Evolutionary conservation across 2,113 vertebrate genomes (phyloP).

Genomic region (Drymodes brunneopygia): DNA sequence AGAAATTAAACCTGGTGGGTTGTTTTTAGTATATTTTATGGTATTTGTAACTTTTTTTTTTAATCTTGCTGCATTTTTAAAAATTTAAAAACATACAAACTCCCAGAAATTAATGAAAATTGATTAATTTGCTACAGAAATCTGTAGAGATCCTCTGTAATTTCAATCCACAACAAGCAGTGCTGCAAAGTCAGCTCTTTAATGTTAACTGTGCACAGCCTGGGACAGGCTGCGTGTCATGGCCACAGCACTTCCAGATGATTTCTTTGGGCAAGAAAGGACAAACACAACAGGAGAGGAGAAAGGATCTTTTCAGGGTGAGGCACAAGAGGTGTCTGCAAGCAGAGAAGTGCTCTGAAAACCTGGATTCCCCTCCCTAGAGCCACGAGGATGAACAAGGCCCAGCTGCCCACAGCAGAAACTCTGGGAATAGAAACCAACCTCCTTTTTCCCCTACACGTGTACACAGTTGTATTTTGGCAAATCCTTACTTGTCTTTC

Average conservation of each 20-base stretch:
- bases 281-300: not conserved
- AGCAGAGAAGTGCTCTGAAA: not conserved
- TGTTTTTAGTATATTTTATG: not conserved
- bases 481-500: conserved; percentile 83
- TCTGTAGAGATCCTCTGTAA: not conserved
- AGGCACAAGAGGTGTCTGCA: not conserved
- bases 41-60: not conserved
- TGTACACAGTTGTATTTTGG: conserved; percentile 15
- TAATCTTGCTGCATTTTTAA: too few species aligned
- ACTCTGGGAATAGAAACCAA: conserved; percentile 1
- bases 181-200: not conserved
- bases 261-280: not conserved
- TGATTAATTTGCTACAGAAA: not conserved
- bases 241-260: not conserved
- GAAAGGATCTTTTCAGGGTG: not conserved
- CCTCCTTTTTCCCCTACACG: not conserved
- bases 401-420: not conserved
- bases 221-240: fast-evolving
- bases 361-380: not conserved
- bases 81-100: not conserved
- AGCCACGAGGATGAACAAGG: not conserved
- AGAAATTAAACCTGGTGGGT: not conserved
- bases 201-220: not conserved
- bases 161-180: not conserved
- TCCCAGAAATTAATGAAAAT: not conserved